phyloP scores from a whole-genome alignment of 2,888 invertebrate species.

The Gnatocerus cornutus region DNA sequence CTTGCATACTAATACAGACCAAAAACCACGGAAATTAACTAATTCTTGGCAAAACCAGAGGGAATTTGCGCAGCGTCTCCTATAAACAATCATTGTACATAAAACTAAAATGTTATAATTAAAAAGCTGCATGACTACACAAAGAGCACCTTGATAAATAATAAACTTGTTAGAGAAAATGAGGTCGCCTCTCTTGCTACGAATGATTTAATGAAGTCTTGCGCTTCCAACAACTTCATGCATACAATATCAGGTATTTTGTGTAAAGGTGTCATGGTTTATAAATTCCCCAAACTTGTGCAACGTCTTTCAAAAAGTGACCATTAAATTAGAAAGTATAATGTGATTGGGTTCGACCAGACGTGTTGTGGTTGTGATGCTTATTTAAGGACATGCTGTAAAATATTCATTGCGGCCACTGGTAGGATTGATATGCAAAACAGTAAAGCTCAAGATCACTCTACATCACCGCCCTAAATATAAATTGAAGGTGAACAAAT shows the following conservation, averaged over 20 bases:
- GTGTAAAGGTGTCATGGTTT: slow-evolving; percentile 22
- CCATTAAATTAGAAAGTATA: slow-evolving; percentile 46
- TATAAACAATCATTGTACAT: too few relatives aligned
- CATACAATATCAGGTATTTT: slow-evolving; percentile 24
- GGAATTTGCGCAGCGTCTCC: slow-evolving; percentile 9
- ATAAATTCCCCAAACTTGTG: slow-evolving; percentile 3
- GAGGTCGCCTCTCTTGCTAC: slow-evolving; percentile 20
- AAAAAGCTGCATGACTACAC: slow-evolving; percentile 31
- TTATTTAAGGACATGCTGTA: slow-evolving; percentile 47
- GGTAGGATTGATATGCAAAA: slow-evolving; percentile 53
- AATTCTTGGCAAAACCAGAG: slow-evolving; percentile 6
- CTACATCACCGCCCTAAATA: slow-evolving; percentile 20
- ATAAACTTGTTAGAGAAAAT: slow-evolving; percentile 40
- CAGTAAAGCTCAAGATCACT: slow-evolving; percentile 46
- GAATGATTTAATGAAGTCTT: slow-evolving; percentile 38
- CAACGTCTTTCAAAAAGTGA: slow-evolving; percentile 28
- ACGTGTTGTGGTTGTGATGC: slow-evolving; percentile 44
- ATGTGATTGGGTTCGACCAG: slow-evolving; percentile 47
- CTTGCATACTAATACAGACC: slow-evolving; percentile 34
- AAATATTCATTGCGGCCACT: slow-evolving; percentile 54
- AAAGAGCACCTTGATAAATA: slow-evolving; percentile 35
- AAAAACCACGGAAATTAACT: slow-evolving; percentile 29
- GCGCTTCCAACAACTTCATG: slow-evolving; percentile 25
- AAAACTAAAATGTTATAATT: slow-evolving; percentile 27
- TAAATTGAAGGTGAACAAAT: slow-evolving; percentile 31